Base-by-base conservation (phyloP, 2,797 vertebrate species). In the Geotrypetes seraphini region DNA sequence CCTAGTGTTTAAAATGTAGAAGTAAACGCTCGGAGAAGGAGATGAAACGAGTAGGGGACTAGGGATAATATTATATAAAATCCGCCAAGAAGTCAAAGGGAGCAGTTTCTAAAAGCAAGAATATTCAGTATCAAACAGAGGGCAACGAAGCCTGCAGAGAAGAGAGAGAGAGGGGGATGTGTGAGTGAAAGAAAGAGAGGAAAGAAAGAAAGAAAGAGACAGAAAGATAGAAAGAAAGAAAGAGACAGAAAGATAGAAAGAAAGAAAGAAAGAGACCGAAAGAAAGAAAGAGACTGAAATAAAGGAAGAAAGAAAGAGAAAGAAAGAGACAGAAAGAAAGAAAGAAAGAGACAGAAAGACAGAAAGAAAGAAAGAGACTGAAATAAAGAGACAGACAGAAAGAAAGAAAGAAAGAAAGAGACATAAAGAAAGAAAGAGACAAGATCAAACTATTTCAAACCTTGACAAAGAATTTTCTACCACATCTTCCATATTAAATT, bases 1-100 rank as follows among this genome's bases (percentile, higher is more conserved):
- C n/a, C n/a, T n/a, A 42, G 35, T 25, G 47, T 39, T 56, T 47
- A 42, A 68, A 53, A 51, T 45, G 46, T 36, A 47, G n/a, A 36
- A 50, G 54, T 38, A 47, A 53, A 54, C 17, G 28, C 53, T 36
- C 43, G n/a, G 25, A 27, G 27, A 9, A 25, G 5, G 21, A 23
- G 30, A 22, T 17, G 25, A 21, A 7, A 11, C 4, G 8, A 5
- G 2, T 7, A 8, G 11, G 10, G n/a, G n/a, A n/a, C n/a, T 8
- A 20, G 6, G 6, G n/a, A 2, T 12, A 5, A 12, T 8, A 10
- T 5, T 8, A 12, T 14, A 8, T 16, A 10, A 23, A 20, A 7
- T 5, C 21, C 7, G 2, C 12, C 35, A 2, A 3, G 11, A n/a
- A n/a, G n/a, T n/a, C 36, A 8, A 9, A 27, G 28, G 6, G 8